Conservation (phyloP, 1,140 invertebrate species). For the Sinella curviseta region DNA sequence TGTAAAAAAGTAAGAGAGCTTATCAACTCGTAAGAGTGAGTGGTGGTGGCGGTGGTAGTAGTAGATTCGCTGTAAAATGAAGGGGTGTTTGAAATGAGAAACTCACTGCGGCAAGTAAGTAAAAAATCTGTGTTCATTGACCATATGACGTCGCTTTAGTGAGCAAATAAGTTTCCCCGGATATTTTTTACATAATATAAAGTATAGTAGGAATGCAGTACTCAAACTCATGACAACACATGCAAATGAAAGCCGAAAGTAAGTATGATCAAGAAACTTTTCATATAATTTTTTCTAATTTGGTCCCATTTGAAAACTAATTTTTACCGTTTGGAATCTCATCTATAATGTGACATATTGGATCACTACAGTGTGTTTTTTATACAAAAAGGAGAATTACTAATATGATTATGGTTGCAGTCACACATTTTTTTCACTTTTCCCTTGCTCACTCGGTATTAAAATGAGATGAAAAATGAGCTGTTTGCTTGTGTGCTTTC, state of each 20-base stretch:
- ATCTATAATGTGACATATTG: conserved; percentile 51
- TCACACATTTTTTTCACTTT: conserved; percentile 37
- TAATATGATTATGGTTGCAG: conserved; percentile 3
- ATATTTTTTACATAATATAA: conserved; percentile 3
- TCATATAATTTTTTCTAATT: conserved; percentile 51
- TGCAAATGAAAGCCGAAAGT: conserved; percentile 39
- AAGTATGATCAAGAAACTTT: conserved; percentile 43
- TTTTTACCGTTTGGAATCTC: conserved; percentile 50
- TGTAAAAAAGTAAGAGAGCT: neutral
- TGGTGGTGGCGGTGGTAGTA: no score
- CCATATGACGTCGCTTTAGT: conserved; percentile 9
- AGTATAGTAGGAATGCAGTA: conserved; percentile 12
- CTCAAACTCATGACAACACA: conserved; percentile 45
- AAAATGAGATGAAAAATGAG: conserved; percentile 49
- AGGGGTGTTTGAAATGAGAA: conserved; percentile 1
- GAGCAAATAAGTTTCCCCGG: conserved; percentile 13
- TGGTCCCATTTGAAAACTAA: conserved; percentile 50
- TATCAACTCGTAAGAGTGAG: no score
- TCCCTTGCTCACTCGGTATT: conserved; percentile 31
- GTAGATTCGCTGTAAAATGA: no score
- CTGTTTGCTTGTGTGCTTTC: conserved; percentile 27
- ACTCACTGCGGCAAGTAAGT: conserved; percentile 5
- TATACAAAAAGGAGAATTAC: conserved; percentile 27
- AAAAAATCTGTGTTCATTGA: conserved; percentile 21
- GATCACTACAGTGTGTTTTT: conserved; percentile 29